phyloP scores from a whole-genome alignment of 2,797 vertebrate genomes.

The Sarcoramphus papa region DNA sequence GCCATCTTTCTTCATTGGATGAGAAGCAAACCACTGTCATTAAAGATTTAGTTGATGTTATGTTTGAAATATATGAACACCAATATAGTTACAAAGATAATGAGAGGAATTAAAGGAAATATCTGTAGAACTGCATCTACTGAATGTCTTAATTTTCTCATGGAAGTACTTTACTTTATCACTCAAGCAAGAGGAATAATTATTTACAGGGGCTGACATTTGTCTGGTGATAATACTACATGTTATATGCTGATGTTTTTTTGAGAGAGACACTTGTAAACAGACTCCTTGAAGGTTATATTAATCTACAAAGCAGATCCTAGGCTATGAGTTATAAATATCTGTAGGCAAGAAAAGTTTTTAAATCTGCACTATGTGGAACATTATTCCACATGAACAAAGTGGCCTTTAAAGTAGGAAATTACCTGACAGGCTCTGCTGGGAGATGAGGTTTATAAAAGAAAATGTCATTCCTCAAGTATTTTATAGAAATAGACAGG shows the following conservation, averaged over 20 bases:
- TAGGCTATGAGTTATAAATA: slow-evolving; percentile 21
- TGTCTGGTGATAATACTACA: background rate
- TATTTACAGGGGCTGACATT: slow-evolving; percentile 34
- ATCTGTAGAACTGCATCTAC: background rate
- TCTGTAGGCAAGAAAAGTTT: background rate
- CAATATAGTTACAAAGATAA: background rate
- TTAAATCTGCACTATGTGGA: background rate
- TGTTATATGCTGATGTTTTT: background rate
- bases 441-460: background rate
- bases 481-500: background rate
- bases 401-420: slow-evolving; percentile 7
- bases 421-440: background rate
- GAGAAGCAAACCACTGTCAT: background rate
- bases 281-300: slow-evolving; percentile 18
- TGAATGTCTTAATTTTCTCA: background rate
- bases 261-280: slow-evolving; percentile 35
- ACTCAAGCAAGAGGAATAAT: background rate
- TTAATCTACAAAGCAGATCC: slow-evolving; percentile 22
- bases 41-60: background rate
- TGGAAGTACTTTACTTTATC: background rate
- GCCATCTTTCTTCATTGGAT: background rate
- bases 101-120: background rate
- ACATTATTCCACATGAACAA: slow-evolving; percentile 4
- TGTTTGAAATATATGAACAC: slow-evolving; percentile 4
- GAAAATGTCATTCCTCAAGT: slow-evolving; percentile 1